Evolutionary conservation across 2,888 invertebrate species (phyloP).

Genomic region (Philonicus albiceps): DNA sequence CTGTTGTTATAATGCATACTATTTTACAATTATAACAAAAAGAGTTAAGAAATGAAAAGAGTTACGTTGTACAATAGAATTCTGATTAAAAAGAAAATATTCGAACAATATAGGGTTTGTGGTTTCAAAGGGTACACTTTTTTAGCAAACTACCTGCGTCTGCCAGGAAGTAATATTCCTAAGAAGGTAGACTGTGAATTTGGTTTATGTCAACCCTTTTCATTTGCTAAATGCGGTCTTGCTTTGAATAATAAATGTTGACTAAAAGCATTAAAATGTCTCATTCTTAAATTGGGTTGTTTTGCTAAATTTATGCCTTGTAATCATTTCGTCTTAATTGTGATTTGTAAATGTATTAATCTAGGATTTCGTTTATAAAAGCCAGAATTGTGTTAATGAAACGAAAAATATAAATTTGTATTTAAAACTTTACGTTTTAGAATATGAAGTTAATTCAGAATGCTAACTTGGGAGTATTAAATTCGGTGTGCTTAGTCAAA

Average conservation of each 20-base stretch:
- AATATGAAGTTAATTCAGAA: too few species aligned
- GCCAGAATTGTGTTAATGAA: too few species aligned
- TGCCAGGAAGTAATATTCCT: neutral
- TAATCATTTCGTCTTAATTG: neutral
- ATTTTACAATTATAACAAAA: neutral
- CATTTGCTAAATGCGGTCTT: neutral
- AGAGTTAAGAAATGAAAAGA: neutral
- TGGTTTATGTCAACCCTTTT: neutral
- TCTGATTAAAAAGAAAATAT: neutral
- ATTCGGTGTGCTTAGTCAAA: too few species aligned
- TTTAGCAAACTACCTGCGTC: neutral
- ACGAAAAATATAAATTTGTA: too few species aligned
- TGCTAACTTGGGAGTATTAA: too few species aligned
- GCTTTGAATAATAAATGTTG: neutral
- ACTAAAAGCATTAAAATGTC: neutral
- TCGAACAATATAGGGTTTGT: neutral
- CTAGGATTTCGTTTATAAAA: too few species aligned
- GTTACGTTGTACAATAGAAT: neutral
- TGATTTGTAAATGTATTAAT: neutral
- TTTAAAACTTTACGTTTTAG: too few species aligned
- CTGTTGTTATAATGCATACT: neutral
- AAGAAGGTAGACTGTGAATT: neutral
- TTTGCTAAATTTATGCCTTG: neutral
- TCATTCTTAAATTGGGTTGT: neutral
- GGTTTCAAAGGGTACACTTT: neutral